phyloP scores from a whole-genome alignment of 1,140 invertebrate genomes.

The Drosophila parvula region DNA sequence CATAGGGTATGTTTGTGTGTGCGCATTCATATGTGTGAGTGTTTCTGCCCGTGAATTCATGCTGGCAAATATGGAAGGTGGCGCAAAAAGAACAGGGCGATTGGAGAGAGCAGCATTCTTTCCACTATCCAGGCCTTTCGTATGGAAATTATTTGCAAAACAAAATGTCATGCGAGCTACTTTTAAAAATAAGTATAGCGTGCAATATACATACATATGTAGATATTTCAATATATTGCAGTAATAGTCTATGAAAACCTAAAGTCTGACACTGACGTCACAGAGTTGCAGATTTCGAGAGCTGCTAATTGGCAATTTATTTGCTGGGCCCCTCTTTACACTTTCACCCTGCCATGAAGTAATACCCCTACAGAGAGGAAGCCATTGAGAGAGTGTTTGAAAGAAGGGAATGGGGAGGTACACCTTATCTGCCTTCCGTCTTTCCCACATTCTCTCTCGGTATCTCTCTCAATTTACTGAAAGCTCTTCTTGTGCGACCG shows the following conservation, averaged over 20 bases:
- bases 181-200: not conserved
- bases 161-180: not conserved
- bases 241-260: not conserved
- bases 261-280: conserved; percentile 1
- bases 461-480: conserved; percentile 27
- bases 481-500: conserved; percentile 40
- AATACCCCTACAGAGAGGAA: conserved; percentile 45
- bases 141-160: too few relatives aligned
- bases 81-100: conserved; percentile 1
- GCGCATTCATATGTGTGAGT: conserved; percentile 31
- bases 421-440: conserved; percentile 18
- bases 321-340: conserved; percentile 1
- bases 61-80: conserved; percentile 39
- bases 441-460: conserved; percentile 12
- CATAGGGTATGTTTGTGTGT: conserved; percentile 8
- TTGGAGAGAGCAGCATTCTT: not conserved
- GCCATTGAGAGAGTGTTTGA: not conserved
- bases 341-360: conserved; percentile 60
- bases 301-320: conserved; percentile 17
- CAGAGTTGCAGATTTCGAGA: conserved; percentile 3
- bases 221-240: not conserved
- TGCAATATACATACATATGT: not conserved
- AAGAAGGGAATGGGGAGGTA: conserved; percentile 8
- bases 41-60: conserved; percentile 47
- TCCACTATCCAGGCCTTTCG: not conserved